A percentile compares a stretch with the other conserved stretches of the same genome.
These are phyloP conservation scores for Muntiacus reevesi DNA, from an alignment of 2,113 vertebrate species.

Conservation along the genomic window DNA sequence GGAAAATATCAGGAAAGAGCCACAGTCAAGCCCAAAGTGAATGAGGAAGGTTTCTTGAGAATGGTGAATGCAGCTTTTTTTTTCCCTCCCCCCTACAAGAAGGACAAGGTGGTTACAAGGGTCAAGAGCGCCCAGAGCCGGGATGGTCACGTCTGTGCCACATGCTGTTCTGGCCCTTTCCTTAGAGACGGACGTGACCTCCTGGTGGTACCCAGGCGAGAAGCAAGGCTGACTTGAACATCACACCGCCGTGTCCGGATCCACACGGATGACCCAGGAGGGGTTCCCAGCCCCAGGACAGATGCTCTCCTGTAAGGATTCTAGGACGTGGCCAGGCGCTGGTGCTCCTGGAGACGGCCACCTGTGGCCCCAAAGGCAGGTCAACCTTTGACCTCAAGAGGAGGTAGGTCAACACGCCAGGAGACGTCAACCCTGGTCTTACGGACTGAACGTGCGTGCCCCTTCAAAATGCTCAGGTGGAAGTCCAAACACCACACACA, in stretches of 20 bases:
- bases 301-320: too few species aligned
- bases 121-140: accelerated
- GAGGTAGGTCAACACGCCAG: accelerated
- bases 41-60: accelerated
- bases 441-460: accelerated
- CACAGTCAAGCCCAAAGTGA: accelerated
- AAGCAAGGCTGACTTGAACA: too few species aligned
- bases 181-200: not conserved
- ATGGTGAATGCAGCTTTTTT: accelerated
- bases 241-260: accelerated
- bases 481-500: not conserved
- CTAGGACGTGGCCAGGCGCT: accelerated
- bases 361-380: not conserved
- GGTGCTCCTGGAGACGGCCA: accelerated
- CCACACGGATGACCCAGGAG: accelerated
- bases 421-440: accelerated
- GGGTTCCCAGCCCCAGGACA: accelerated
- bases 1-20: not conserved
- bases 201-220: accelerated
- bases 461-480: accelerated
- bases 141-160: accelerated
- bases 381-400: not conserved
- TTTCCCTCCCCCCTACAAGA: not conserved
- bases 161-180: not conserved
- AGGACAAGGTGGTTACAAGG: too few species aligned